A percentile compares a stretch with the other conserved stretches of the same genome.
phyloP scores from a whole-genome alignment of 2,113 vertebrate species.

The Rhinolophus ferrumequinum region DNA sequence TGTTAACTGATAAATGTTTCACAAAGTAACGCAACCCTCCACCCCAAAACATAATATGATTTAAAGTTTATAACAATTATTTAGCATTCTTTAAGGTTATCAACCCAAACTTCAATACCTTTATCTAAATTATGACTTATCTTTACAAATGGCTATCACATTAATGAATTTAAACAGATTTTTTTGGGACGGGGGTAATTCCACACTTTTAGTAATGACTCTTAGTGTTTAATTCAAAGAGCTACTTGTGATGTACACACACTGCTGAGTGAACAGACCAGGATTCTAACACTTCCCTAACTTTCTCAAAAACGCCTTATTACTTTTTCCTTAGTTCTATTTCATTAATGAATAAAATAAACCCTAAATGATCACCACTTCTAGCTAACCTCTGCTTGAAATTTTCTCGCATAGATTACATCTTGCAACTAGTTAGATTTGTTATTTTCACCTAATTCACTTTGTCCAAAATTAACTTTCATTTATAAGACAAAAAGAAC shows the following conservation, averaged over 20 bases:
- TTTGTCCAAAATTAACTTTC: constrained; percentile 30
- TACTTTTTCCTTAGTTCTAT: constrained; percentile 17
- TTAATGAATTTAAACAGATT: not conserved
- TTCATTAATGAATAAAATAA: constrained; percentile 51
- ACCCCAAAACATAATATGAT: not conserved
- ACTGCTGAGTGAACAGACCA: not conserved
- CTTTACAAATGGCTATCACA: not conserved
- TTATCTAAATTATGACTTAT: not conserved
- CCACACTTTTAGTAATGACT: not conserved
- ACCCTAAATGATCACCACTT: not conserved
- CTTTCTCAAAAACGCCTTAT: not conserved
- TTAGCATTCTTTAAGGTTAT: not conserved
- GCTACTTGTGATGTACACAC: not conserved
- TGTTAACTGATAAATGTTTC: constrained; percentile 8
- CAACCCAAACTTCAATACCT: not conserved
- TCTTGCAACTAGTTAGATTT: not conserved
- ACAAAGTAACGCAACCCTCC: not conserved
- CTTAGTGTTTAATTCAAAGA: constrained; percentile 15
- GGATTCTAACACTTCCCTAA: not conserved
- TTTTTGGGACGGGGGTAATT: not conserved
- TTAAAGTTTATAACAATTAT: not conserved
- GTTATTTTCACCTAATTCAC: not conserved
- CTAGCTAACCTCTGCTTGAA: not conserved
- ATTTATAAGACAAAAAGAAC: not conserved
- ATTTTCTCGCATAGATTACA: not conserved